Base-by-base conservation (phyloP, 2,888 invertebrate genomes). In the Diarsia brunnea region DNA sequence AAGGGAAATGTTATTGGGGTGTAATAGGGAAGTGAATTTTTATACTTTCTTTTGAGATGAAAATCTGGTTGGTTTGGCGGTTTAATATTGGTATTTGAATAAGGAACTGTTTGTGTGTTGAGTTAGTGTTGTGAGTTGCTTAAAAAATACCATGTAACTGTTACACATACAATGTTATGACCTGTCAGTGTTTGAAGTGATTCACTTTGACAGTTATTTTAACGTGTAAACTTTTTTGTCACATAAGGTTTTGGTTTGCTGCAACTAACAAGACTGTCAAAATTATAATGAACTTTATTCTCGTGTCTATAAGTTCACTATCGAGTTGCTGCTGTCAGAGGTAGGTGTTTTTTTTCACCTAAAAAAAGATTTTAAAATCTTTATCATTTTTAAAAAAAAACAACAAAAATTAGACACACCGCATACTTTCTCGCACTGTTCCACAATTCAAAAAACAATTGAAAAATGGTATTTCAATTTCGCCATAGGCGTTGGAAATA, bases 401-500 rank as follows among this genome's bases (percentile, higher is more conserved):
- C 38, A 55, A 27, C 7, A 27, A 27, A 27, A 27, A 27, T 24
- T 27, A 8, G 2, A 58, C 27, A 58, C 0, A 8, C 11, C 60
- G 1, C 24, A 60, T 16, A 45, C 4, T 47, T 24, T 27, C 21
- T 27, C 3, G 53, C 19, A 31, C 10, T 7, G 19, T 55, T 55
- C 45, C 10, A 2, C 43, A n/a, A n/a, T 71, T 72, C 31, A 55
- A 81, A 69, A 89, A 88, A 86, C 80, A 87, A 81, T 73, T 76
- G 70, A 78, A 87, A 87, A 87, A 88, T 84, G 75, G 78, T 79
- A 84, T 89, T 91, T 87, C 91, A 93, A 93, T 93, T 93, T 90
- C 83, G 81, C 90, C 90, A 89, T 90, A 79, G 90, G 90, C 89
- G 89, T 88, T 88, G 86, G 90, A 90, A 91, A 92, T 91, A 93